phyloP scores from a whole-genome alignment of 2,888 invertebrate species.

The Dione vanillae region DNA sequence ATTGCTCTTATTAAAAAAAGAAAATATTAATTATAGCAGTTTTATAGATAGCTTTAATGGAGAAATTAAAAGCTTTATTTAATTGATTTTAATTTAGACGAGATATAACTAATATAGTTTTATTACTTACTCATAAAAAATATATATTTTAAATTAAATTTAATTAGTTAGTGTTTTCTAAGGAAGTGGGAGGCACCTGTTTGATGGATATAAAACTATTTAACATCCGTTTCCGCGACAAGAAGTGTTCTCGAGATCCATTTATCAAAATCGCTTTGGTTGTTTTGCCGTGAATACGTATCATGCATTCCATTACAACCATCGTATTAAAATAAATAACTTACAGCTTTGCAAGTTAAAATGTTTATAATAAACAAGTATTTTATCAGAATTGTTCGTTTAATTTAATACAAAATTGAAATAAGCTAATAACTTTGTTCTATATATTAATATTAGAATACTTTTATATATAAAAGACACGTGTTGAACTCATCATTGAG shows the following conservation, averaged over 20 bases:
- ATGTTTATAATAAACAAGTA: neutral
- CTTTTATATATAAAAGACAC: too few species aligned
- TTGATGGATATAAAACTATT: conserved; percentile 17
- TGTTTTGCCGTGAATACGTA: conserved; percentile 15
- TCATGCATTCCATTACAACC: neutral
- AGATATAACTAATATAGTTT: neutral
- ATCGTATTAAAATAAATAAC: neutral
- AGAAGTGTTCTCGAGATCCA: conserved; percentile 7
- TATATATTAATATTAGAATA: too few species aligned
- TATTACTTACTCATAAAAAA: neutral
- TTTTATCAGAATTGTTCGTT: too few species aligned
- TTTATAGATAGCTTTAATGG: too few species aligned
- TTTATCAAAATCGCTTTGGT: conserved; percentile 16
- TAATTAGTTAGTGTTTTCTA: neutral
- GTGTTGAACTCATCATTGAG: too few species aligned
- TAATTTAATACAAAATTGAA: too few species aligned
- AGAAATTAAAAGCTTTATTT: neutral
- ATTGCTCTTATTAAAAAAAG: too few species aligned
- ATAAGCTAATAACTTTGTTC: too few species aligned
- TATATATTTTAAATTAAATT: neutral
- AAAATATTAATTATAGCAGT: too few species aligned
- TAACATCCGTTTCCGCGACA: conserved; percentile 17
- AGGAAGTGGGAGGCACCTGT: neutral
- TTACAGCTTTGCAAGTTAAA: neutral
- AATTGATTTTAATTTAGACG: neutral